Evolutionary conservation across 2,888 invertebrate genomes (phyloP).

Genomic region (Chrysodeixis includens): DNA sequence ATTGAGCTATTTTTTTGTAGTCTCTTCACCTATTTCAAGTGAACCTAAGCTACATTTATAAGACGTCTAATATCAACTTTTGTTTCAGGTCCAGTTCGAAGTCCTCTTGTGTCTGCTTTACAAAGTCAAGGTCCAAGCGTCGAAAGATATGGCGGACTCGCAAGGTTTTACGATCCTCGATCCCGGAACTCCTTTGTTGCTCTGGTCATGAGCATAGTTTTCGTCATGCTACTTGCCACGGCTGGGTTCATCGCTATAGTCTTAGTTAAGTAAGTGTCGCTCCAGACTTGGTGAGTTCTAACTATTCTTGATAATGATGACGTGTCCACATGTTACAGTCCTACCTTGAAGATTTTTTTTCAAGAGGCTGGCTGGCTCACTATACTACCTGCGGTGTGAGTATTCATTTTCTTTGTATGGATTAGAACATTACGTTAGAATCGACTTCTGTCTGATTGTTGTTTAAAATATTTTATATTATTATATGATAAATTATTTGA

Average conservation of each 20-base stretch:
- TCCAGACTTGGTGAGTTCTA: neutral
- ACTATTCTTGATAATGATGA: neutral
- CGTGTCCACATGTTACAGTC: neutral
- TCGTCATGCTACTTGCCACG: slow-evolving; percentile 27
- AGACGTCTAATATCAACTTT: neutral
- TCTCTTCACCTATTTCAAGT: too few species aligned
- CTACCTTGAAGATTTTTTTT: neutral
- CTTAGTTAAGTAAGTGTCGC: slow-evolving; percentile 30
- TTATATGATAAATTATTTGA: too few species aligned
- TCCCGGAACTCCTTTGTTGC: slow-evolving; percentile 54
- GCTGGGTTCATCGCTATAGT: neutral
- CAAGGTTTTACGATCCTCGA: slow-evolving; percentile 58
- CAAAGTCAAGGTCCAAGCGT: neutral
- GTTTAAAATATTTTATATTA: too few species aligned
- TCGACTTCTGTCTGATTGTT: too few species aligned
- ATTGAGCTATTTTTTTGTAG: too few species aligned
- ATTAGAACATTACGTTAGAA: too few species aligned
- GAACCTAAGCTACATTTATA: too few species aligned
- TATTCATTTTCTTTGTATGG: neutral
- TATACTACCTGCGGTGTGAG: neutral
- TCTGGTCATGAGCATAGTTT: slow-evolving; percentile 29
- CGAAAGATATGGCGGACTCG: slow-evolving; percentile 8
- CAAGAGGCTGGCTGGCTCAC: neutral
- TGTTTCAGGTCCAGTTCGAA: slow-evolving; percentile 15
- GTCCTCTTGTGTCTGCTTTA: neutral